These are phyloP conservation scores for Dendrocincla tyrannina DNA, from an alignment of 2,797 vertebrate species.

Conservation along the genomic window DNA sequence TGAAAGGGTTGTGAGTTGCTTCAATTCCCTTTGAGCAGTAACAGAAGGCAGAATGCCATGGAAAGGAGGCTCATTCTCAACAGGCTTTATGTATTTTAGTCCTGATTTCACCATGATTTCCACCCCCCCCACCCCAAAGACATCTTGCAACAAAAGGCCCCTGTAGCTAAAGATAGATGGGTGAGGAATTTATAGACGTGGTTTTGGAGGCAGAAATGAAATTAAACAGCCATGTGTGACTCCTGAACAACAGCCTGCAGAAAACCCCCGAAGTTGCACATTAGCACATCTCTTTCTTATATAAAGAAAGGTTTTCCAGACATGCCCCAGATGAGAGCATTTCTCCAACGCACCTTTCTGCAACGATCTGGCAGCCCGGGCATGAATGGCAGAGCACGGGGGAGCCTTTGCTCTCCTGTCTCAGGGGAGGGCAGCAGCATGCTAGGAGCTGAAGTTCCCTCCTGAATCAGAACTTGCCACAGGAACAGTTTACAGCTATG, in stretches of 20 bases:
- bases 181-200: conserved; percentile 42
- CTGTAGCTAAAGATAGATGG: conserved; percentile 27
- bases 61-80: background rate
- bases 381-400: background rate
- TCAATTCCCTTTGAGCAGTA: conserved; percentile 8
- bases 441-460: background rate
- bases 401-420: background rate
- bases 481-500: background rate
- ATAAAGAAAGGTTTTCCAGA: conserved; percentile 46
- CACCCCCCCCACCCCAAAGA: background rate
- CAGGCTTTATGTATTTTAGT: background rate
- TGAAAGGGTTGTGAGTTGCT: conserved; percentile 28
- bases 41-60: conserved; percentile 40
- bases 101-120: background rate
- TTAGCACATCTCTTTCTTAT: conserved; percentile 39
- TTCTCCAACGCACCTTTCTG: background rate
- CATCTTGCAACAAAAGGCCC: conserved; percentile 28
- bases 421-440: background rate
- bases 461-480: background rate
- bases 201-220: conserved; percentile 55
- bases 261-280: conserved; percentile 41
- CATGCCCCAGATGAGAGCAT: conserved; percentile 1
- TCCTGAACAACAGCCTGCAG: conserved; percentile 59
- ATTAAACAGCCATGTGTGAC: conserved; percentile 38
- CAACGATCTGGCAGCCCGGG: background rate